Conservation (phyloP, 2,888 invertebrate species). For the Brachylomia viminalis region DNA sequence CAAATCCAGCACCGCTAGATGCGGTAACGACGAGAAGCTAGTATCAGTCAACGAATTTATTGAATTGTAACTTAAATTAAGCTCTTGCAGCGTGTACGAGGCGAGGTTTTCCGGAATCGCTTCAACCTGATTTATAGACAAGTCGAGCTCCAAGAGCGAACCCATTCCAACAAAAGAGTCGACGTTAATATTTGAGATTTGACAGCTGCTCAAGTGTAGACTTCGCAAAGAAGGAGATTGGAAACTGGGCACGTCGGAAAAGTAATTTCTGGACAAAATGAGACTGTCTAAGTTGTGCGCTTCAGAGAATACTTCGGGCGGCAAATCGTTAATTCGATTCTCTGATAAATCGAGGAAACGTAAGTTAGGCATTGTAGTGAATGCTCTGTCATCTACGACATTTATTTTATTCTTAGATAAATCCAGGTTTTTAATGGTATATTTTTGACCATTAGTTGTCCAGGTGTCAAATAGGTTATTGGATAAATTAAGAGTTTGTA, state of each 20-base stretch:
- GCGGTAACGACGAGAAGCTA: constrained; percentile 91
- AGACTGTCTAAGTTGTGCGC: constrained; percentile 90
- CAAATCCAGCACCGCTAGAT: constrained; percentile 92
- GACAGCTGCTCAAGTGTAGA: constrained; percentile 92
- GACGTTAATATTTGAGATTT: constrained; percentile 89
- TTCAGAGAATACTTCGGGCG: constrained; percentile 89
- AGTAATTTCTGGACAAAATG: constrained; percentile 92
- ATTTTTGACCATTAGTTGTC: constrained; percentile 74
- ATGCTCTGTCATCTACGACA: constrained; percentile 90
- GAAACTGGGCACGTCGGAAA: constrained; percentile 90
- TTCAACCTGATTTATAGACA: constrained; percentile 92
- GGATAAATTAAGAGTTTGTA: constrained; percentile 90
- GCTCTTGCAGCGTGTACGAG: constrained; percentile 90
- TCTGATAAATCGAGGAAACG: constrained; percentile 92
- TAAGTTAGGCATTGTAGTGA: constrained; percentile 89
- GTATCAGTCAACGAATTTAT: constrained; percentile 91
- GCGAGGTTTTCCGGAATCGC: constrained; percentile 90
- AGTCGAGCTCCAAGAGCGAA: constrained; percentile 90
- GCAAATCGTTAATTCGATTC: constrained; percentile 91
- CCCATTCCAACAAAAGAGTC: constrained; percentile 90
- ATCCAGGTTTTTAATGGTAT: constrained; percentile 90
- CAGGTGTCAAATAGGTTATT: constrained; percentile 89
- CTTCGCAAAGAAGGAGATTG: constrained; percentile 90
- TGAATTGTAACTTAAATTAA: constrained; percentile 91
- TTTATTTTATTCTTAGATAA: constrained; percentile 92